These are phyloP conservation scores for Lemur catta DNA, from an alignment of 2,797 vertebrate species.

Conservation along the genomic window DNA sequence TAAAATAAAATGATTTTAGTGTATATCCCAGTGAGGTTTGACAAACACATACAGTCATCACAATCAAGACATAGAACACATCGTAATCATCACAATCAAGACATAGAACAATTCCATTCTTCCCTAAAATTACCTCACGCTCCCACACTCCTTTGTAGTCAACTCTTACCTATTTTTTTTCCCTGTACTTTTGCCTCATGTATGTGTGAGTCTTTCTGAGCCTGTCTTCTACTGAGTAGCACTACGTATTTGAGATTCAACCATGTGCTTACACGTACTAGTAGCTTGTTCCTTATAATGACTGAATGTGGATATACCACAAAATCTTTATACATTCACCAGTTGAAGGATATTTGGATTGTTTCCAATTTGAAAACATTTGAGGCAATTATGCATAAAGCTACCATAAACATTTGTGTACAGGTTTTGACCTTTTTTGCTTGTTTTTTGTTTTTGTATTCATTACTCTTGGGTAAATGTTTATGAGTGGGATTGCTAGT, in stretches of 20 bases:
- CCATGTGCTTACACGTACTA: neutral
- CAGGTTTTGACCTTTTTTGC: neutral
- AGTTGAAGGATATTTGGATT: neutral
- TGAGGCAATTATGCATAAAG: neutral
- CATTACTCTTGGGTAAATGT: neutral
- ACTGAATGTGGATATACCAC: neutral
- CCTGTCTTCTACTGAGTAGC: neutral
- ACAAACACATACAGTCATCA: neutral
- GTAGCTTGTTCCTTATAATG: neutral
- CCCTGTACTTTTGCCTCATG: neutral
- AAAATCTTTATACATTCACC: neutral
- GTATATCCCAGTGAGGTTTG: neutral
- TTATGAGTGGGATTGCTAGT: neutral
- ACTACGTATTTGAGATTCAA: neutral
- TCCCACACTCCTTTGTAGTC: neutral
- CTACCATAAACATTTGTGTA: neutral
- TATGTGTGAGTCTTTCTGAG: neutral
- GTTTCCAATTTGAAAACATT: neutral
- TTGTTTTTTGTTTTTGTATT: neutral
- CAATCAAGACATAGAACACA: neutral
- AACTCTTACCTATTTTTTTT: neutral
- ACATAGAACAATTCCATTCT: neutral
- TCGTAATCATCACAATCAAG: neutral
- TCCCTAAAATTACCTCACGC: neutral
- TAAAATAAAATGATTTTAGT: neutral